Percentiles rank a stretch among this genome's conserved stretches.
Evolutionary conservation across 2,113 vertebrate genomes (phyloP).

Genomic region (Epinephelus fuscoguttatus): DNA sequence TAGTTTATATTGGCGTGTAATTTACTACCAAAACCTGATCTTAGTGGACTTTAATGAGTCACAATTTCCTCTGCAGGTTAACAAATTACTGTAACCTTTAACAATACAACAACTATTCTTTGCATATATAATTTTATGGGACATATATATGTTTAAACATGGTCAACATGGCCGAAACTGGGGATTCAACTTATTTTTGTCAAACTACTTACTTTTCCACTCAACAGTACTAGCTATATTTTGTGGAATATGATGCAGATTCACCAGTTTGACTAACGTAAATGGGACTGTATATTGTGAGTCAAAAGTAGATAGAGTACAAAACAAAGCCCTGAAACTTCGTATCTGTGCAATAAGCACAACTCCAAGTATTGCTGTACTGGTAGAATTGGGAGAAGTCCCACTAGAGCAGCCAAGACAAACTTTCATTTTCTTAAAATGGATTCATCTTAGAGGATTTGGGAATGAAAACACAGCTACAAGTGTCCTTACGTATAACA

Average conservation of each 20-base stretch:
- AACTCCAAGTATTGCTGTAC: not conserved
- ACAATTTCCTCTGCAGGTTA: not conserved
- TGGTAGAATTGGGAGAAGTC: not conserved
- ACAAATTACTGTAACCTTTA: not conserved
- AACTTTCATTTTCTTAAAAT: not conserved
- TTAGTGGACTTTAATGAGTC: not conserved
- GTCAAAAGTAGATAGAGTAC: too few species aligned
- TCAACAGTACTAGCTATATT: too few species aligned
- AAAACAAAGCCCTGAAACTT: not conserved
- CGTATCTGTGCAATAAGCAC: not conserved
- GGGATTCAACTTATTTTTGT: not conserved
- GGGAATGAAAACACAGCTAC: not conserved
- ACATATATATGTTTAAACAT: not conserved
- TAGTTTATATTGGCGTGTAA: not conserved
- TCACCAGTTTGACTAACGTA: too few species aligned
- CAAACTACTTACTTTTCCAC: too few species aligned
- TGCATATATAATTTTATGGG: not conserved
- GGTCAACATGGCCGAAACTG: not conserved
- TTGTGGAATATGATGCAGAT: too few species aligned
- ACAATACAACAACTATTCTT: not conserved
- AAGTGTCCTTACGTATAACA: not conserved
- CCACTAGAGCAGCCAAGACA: not conserved
- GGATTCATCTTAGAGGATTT: not conserved
- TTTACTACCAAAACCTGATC: not conserved
- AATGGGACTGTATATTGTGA: too few species aligned